A percentile compares a stretch with the other conserved stretches of the same genome.
These are phyloP conservation scores for Trichogramma dendrolimi DNA, from an alignment of 2,888 invertebrate species.

Conservation along the genomic window DNA sequence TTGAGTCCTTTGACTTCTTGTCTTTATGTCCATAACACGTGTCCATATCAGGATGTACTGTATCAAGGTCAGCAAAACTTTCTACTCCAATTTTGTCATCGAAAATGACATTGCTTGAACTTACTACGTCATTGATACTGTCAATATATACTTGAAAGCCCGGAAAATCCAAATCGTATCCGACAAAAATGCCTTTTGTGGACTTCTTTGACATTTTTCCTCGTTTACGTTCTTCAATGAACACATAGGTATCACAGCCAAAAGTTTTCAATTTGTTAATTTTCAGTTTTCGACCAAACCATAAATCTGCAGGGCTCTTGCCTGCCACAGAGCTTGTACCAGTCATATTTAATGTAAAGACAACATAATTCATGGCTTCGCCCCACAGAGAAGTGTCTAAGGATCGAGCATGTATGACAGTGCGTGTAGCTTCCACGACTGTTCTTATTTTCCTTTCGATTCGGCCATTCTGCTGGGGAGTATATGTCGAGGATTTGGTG, in stretches of 20 bases:
- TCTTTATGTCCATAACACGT: neutral
- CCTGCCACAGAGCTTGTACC: slow-evolving; percentile 21
- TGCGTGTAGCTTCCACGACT: slow-evolving; percentile 38
- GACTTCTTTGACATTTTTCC: slow-evolving; percentile 29
- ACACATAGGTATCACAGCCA: slow-evolving; percentile 32
- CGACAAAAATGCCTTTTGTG: slow-evolving; percentile 32
- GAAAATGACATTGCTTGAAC: slow-evolving; percentile 31
- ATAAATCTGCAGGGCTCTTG: slow-evolving; percentile 23
- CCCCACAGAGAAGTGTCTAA: slow-evolving; percentile 20
- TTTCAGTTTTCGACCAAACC: slow-evolving; percentile 21
- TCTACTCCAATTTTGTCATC: slow-evolving; percentile 21
- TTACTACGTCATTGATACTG: slow-evolving; percentile 28
- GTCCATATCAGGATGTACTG: neutral
- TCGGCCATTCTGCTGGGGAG: slow-evolving; percentile 39
- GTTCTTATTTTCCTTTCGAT: slow-evolving; percentile 43
- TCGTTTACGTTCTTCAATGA: slow-evolving; percentile 31
- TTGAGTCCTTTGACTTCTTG: neutral
- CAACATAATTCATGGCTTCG: slow-evolving; percentile 28
- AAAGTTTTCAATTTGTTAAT: slow-evolving; percentile 26
- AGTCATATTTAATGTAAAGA: slow-evolving; percentile 26
- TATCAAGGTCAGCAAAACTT: neutral
- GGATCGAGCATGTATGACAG: slow-evolving; percentile 30
- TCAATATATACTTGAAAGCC: slow-evolving; percentile 29
- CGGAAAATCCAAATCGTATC: slow-evolving; percentile 33
- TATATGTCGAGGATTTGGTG: slow-evolving; percentile 31